Evolutionary conservation across 2,113 vertebrate species (phyloP).

Genomic region (Circaetus cinerascens): DNA sequence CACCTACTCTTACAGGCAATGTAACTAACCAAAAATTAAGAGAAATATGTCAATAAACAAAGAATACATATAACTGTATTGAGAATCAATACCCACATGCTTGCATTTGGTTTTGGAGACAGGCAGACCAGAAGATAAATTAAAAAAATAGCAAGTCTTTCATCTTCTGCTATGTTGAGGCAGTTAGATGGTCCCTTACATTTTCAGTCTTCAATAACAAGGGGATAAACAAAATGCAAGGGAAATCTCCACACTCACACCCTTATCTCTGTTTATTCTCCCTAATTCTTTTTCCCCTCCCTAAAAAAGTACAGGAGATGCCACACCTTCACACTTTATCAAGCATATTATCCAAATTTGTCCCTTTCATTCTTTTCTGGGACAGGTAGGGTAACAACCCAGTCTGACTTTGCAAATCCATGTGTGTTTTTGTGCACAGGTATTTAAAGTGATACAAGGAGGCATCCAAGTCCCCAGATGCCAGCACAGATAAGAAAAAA

Average conservation of each 20-base stretch:
- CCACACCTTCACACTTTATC: not conserved
- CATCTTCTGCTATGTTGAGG: not conserved
- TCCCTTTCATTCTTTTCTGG: not conserved
- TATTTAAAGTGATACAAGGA: not conserved
- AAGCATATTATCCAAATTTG: not conserved
- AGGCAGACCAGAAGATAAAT: not conserved
- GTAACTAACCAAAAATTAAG: not conserved
- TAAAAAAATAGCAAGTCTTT: not conserved
- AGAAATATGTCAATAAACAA: not conserved
- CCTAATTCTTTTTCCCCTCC: not conserved
- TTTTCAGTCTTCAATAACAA: not conserved
- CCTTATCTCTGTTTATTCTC: not conserved
- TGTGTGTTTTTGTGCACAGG: not conserved
- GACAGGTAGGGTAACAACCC: not conserved
- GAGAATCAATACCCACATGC: not conserved
- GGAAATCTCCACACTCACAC: not conserved
- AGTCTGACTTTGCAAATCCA: not conserved
- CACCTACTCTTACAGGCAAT: not conserved
- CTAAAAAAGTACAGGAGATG: not conserved
- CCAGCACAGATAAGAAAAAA: not conserved
- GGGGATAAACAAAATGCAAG: not conserved
- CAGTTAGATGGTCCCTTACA: not conserved
- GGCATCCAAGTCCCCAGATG: not conserved
- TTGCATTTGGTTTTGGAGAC: not conserved
- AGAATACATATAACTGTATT: not conserved